Conservation (phyloP, 2,888 invertebrate genomes). For the Epinotia brunnichana region DNA sequence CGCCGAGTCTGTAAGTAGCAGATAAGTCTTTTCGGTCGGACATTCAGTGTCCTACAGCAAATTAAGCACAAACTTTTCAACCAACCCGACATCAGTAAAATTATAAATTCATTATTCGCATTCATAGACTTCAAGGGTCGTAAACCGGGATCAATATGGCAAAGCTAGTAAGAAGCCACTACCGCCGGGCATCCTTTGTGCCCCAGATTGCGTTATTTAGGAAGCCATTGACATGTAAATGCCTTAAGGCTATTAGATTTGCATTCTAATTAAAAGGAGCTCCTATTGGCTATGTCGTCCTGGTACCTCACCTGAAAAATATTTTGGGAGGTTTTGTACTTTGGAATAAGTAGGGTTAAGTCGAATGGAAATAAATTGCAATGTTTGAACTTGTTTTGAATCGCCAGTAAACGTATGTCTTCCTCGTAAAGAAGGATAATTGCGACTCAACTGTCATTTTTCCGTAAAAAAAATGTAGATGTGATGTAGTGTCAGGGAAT, state of each 20-base stretch:
- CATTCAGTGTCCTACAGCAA: background rate
- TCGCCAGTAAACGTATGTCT: too few species aligned
- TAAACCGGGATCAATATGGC: constrained; percentile 66
- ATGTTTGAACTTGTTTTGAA: background rate
- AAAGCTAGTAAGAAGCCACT: constrained; percentile 59
- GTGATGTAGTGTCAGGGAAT: too few species aligned
- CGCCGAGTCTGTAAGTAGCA: too few species aligned
- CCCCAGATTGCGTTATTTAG: constrained; percentile 75
- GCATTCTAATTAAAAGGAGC: constrained; percentile 80
- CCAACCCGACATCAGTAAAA: background rate
- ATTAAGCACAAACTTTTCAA: background rate
- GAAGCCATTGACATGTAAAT: constrained; percentile 82
- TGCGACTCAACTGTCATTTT: too few species aligned
- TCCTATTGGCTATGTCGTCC: constrained; percentile 57
- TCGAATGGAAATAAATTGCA: background rate
- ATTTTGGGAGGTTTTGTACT: constrained; percentile 23
- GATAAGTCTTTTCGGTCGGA: background rate
- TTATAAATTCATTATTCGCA: constrained; percentile 55
- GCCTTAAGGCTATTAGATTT: constrained; percentile 80
- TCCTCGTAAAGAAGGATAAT: too few species aligned
- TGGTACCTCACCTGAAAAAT: constrained; percentile 39
- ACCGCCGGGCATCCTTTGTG: constrained; percentile 68
- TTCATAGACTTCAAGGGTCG: constrained; percentile 62
- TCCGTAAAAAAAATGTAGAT: too few species aligned
- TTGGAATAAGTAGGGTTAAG: background rate